Base-by-base conservation (phyloP, 92 coral and sea anemone genomes). In the Blastomussa wellsi region DNA sequence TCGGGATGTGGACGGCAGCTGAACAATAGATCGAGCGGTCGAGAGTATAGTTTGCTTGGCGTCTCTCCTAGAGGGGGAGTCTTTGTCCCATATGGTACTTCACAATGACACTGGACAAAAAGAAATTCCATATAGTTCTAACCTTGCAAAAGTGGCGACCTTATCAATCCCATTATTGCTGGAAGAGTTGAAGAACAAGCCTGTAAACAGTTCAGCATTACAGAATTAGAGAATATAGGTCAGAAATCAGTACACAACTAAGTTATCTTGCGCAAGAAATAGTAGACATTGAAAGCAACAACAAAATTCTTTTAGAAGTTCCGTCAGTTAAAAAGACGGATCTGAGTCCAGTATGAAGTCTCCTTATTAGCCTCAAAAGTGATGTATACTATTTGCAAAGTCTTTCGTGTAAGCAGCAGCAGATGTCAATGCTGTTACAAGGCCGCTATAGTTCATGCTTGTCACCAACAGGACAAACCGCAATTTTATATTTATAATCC, bases 61-160 rank as follows among this genome's bases (percentile, higher is more conserved):
- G n/a, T n/a, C n/a, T n/a, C n/a, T n/a, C n/a, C n/a, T n/a, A n/a
- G n/a, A n/a, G n/a, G n/a, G n/a, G n/a, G n/a, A n/a, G n/a, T n/a
- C n/a, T 7, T 39, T 7, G 44, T 39, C 44, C 44, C 44, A 7
- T 3, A 39, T 39, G 44, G 44, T 39, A 39, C 3, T 3, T 3
- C 44, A 39, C 44, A 39, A 7, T 39, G 44, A 39, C 44, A 48
- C 53, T 48, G 53, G 53, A 10, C 13, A 3, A 48, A 48, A 8
- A 3, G 12, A 7, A 48, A 48, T 5, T 48, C 1, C 12, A 10
- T 48, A 3, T 12, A 5, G 12, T 11, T 16, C 76, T 60, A 85
- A 96, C 99, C 99, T 94, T 96, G 99, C 42, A 96, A 80, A 59
- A 96, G 95, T 28, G 99, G 99, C 10, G 99, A 96, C 22, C 95